These are phyloP conservation scores for Pelecanus crispus DNA, from an alignment of 2,113 vertebrate genomes.

Conservation along the genomic window DNA sequence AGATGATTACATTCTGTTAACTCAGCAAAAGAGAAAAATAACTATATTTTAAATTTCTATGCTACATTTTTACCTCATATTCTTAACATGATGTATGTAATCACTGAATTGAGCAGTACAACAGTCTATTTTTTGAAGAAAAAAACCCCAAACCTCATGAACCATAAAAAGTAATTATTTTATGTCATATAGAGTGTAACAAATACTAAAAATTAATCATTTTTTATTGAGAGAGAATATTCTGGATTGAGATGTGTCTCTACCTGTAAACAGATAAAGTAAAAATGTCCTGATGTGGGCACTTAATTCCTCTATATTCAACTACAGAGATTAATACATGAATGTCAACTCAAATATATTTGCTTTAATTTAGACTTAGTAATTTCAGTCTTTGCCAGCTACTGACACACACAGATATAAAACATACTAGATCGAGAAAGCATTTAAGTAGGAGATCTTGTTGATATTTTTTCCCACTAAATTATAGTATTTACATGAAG, in stretches of 20 bases:
- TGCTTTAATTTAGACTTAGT: not conserved
- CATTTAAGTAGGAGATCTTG: not conserved
- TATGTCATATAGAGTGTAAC: not conserved
- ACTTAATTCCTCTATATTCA: not conserved
- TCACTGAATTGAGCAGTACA: not conserved
- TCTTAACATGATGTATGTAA: not conserved
- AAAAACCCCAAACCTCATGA: fast-evolving
- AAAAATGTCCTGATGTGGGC: not conserved
- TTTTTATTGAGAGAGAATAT: not conserved
- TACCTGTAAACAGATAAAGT: not conserved
- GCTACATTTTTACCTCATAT: not conserved
- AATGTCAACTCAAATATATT: not conserved
- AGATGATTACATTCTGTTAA: not conserved
- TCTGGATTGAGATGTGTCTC: not conserved
- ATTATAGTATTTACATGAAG: not conserved
- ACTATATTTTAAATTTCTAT: not conserved
- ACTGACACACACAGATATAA: not conserved
- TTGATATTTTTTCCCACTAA: not conserved
- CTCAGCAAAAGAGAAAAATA: not conserved
- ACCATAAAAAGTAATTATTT: not conserved
- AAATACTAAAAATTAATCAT: not conserved
- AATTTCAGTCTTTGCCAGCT: not conserved
- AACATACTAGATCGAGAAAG: not conserved
- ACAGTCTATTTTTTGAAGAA: not conserved
- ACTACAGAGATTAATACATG: not conserved